Evolutionary conservation across 2,797 vertebrate species (phyloP).

Genomic region (Premnoplex brunnescens): DNA sequence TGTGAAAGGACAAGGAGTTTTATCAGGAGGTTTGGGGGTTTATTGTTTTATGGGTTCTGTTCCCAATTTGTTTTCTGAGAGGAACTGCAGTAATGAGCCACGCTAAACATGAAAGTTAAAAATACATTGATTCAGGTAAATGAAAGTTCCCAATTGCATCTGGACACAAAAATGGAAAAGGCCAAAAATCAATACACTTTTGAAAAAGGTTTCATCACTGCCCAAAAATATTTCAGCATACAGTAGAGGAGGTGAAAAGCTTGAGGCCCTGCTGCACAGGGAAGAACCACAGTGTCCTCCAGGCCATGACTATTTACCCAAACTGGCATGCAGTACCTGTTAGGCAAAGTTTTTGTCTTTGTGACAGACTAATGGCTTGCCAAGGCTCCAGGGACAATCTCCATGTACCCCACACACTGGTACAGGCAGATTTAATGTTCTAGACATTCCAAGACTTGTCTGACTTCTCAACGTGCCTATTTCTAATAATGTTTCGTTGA

Average conservation of each 20-base stretch:
- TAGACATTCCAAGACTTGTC: background rate
- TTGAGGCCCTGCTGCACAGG: background rate
- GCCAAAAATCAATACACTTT: background rate
- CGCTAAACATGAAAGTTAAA: background rate
- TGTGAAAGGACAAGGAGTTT: constrained; percentile 66
- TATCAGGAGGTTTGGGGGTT: background rate
- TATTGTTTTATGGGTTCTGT: background rate
- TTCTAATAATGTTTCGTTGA: background rate
- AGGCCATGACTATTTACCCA: background rate
- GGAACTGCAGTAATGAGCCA: background rate
- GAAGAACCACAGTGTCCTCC: background rate
- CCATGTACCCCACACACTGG: fast-evolving
- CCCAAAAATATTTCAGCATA: background rate
- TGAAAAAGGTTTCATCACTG: background rate
- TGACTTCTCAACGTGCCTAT: background rate
- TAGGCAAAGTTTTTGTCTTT: background rate
- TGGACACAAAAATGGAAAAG: background rate
- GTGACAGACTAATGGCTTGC: background rate
- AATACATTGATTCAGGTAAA: background rate
- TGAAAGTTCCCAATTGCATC: background rate
- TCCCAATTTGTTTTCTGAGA: background rate
- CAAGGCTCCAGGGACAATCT: background rate
- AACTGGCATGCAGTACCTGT: background rate
- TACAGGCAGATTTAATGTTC: background rate
- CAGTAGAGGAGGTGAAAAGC: background rate